phyloP scores from a whole-genome alignment of 2,888 invertebrate species.

The Bhutanitis thaidina region DNA sequence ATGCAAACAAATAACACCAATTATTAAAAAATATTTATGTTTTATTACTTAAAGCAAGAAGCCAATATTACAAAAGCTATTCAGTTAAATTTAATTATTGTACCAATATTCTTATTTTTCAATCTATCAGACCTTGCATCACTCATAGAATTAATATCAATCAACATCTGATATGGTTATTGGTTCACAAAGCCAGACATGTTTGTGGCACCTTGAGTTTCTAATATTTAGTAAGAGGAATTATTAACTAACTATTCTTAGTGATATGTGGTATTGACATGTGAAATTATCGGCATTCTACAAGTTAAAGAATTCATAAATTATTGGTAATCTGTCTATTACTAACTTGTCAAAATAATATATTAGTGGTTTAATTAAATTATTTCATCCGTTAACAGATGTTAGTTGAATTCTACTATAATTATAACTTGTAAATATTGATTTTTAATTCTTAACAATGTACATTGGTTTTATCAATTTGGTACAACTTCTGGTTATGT shows the following conservation, averaged over 20 bases:
- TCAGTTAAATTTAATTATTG: slow-evolving; percentile 21
- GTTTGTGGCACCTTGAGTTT: slow-evolving; percentile 17
- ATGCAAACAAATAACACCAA: not conserved
- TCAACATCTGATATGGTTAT: slow-evolving; percentile 27
- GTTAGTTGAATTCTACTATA: not conserved
- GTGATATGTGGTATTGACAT: slow-evolving; percentile 25
- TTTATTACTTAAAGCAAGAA: not conserved
- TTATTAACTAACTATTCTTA: slow-evolving; percentile 20
- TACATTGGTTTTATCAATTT: not conserved
- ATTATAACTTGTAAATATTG: slow-evolving; percentile 9
- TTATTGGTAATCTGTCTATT: not conserved
- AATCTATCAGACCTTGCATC: not conserved
- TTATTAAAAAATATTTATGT: not conserved
- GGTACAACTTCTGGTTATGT: not conserved
- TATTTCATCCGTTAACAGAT: slow-evolving; percentile 12
- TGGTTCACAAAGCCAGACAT: slow-evolving; percentile 24
- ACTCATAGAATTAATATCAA: slow-evolving; percentile 11
- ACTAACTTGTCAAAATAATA: slow-evolving; percentile 5
- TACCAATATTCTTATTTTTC: slow-evolving; percentile 11
- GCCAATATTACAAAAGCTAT: slow-evolving; percentile 14
- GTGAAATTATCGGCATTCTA: slow-evolving; percentile 17
- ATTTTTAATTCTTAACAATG: slow-evolving; percentile 2
- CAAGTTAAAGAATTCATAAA: not conserved
- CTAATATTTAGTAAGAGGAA: slow-evolving; percentile 20
- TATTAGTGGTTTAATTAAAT: not conserved